Base-by-base conservation (phyloP, 1,140 invertebrate species). In the Lucilia cuprina region DNA sequence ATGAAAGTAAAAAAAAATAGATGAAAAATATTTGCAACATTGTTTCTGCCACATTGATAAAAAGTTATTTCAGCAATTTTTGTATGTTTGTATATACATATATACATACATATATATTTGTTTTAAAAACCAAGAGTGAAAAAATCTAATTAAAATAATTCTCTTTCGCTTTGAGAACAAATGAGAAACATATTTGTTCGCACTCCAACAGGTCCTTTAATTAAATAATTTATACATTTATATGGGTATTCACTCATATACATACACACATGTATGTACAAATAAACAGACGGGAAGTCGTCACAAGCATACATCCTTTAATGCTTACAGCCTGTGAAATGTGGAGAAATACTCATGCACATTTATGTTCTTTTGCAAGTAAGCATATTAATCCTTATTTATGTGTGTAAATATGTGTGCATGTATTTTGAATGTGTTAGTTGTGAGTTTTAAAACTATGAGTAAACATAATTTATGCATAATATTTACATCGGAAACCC, bases 151-250 rank as follows among this genome's bases (percentile, higher is more conserved):
- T 70, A 70, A 70, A 70, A 70, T 70, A 21, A 21, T 70, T 70
- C 19, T 70, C 19, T 55, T 55, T 60, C 55, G 55, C n/a, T 60
- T n/a, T 60, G 50, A 7, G 14, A 60, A 7, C 13, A 41, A 17
- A 65, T 65, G 60, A 21, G 65, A 70, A 70, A 19, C 5, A 70
- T 70, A 70, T 70, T 9, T 70, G 65, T 70, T 70, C 21, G 65
- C 65, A 70, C 65, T 70, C 65, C 65, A 70, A 70, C 65, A 70
- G 65, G 65, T 70, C 65, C 65, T 70, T 70, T 70, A 70, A 70
- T 70, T 70, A 70, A 70, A 70, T 70, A 70, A 70, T 70, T 70
- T 70, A 70, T 70, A 70, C 65, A 21, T 21, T 70, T 12, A 55
- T 55, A 55, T 55, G 50, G 13, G 25, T 30, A 30, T 41, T 41